A percentile compares a stretch with the other conserved stretches of the same genome.
These are phyloP conservation scores for Ceramica pisi DNA, from an alignment of 2,888 invertebrate species.

Conservation along the genomic window DNA sequence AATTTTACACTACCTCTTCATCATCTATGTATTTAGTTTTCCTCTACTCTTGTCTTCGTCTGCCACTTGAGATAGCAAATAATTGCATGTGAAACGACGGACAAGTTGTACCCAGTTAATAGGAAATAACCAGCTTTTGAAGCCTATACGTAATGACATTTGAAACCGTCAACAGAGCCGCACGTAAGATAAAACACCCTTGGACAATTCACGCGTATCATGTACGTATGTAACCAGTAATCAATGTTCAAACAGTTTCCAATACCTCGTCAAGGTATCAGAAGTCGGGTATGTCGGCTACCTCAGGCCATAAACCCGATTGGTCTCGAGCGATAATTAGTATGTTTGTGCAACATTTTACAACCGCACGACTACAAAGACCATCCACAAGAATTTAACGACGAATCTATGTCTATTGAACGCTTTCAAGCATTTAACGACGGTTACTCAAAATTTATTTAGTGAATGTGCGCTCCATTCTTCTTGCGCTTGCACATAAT, in stretches of 20 bases:
- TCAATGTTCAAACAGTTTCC: conserved; percentile 42
- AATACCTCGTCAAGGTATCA: conserved; percentile 54
- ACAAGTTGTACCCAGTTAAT: background rate
- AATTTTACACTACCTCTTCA: background rate
- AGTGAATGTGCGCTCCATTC: conserved; percentile 50
- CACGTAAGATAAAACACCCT: conserved; percentile 42
- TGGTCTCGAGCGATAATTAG: conserved; percentile 62
- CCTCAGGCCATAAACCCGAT: conserved; percentile 52
- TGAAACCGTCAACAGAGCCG: conserved; percentile 35
- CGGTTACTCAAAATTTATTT: conserved; percentile 45
- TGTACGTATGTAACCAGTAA: conserved; percentile 13
- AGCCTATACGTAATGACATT: conserved; percentile 20
- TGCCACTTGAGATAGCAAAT: background rate
- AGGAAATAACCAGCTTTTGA: conserved; percentile 19
- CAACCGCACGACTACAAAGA: conserved; percentile 61
- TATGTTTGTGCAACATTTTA: conserved; percentile 65
- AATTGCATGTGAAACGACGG: background rate
- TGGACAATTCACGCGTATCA: conserved; percentile 40
- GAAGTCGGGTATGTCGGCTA: conserved; percentile 37
- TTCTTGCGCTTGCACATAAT: conserved; percentile 35
- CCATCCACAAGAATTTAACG: conserved; percentile 56
- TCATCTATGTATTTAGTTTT: background rate
- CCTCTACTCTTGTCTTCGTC: background rate
- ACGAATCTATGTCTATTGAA: conserved; percentile 58
- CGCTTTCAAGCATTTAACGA: conserved; percentile 54